Percentiles rank a stretch among this genome's conserved stretches.
phyloP scores from a whole-genome alignment of 37 sponge, comb jelly and placozoan genomes.

The Hormiphora californensis region DNA sequence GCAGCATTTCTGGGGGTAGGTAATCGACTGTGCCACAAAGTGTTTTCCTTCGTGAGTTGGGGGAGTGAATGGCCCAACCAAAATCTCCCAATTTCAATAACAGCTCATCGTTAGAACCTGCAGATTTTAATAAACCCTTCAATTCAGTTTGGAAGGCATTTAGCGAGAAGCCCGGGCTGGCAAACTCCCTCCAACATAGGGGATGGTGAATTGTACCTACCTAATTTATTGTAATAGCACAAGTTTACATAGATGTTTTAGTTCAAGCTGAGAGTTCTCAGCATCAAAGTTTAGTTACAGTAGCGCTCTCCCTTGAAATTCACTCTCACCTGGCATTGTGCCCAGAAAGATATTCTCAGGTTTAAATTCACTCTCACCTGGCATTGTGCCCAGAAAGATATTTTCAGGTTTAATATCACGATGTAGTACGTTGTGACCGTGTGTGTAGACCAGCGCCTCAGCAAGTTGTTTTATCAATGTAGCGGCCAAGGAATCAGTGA shows the following conservation, averaged over 20 bases:
- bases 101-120: conserved; percentile 48
- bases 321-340: conserved; percentile 37
- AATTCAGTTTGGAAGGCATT: no score
- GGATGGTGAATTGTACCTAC: no score
- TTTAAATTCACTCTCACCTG: conserved; percentile 13
- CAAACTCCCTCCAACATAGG: no score
- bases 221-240: no score
- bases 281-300: no score
- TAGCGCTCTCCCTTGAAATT: no score
- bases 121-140: no score
- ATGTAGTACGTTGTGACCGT: conserved; percentile 37
- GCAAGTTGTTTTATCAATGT: conserved; percentile 21
- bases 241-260: no score
- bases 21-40: conserved; percentile 54
- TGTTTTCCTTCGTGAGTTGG: conserved; percentile 35
- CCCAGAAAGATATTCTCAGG: conserved; percentile 43
- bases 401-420: conserved; percentile 44
- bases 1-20: conserved; percentile 32
- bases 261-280: no score
- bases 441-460: neutral
- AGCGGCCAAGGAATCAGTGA: conserved; percentile 3
- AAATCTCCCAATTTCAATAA: conserved; percentile 28
- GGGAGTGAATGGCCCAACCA: conserved; percentile 47
- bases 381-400: conserved; percentile 23
- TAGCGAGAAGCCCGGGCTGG: no score